phyloP scores from a whole-genome alignment of 92 coral and sea anemone species.

The Porites lobata region DNA sequence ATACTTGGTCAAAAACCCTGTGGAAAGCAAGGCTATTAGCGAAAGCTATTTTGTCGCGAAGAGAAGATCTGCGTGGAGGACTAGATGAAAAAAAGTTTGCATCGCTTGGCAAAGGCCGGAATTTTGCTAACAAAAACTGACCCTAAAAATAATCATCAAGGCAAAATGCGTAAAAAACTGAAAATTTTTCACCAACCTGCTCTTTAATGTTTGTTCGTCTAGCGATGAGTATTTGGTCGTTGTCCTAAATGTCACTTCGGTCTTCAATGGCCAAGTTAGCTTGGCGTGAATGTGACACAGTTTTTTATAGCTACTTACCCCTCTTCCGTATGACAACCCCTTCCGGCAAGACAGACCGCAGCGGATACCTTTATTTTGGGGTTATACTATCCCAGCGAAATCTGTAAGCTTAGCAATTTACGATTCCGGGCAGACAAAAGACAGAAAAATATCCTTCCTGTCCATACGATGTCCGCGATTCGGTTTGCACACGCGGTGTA shows the following conservation, averaged over 20 bases:
- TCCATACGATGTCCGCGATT: not conserved
- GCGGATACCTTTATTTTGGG: not conserved
- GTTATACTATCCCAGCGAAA: not conserved
- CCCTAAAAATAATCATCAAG: too few relatives aligned
- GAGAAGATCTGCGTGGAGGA: too few relatives aligned
- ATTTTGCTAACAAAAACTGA: too few relatives aligned
- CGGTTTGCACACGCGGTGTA: not conserved
- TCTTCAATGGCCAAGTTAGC: not conserved
- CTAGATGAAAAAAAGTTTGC: too few relatives aligned
- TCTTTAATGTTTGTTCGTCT: not conserved
- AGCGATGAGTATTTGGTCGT: not conserved
- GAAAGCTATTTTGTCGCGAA: too few relatives aligned
- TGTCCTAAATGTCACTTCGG: not conserved
- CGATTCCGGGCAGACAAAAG: not conserved
- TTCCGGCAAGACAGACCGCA: constrained; percentile 43
- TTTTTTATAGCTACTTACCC: constrained; percentile 29
- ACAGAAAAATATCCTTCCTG: constrained; percentile 24
- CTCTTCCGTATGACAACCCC: constrained; percentile 24
- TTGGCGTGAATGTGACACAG: constrained; percentile 19
- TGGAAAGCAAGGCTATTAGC: too few relatives aligned
- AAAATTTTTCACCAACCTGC: too few relatives aligned
- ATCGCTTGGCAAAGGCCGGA: too few relatives aligned
- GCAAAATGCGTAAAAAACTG: too few relatives aligned
- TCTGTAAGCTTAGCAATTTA: constrained; percentile 1
- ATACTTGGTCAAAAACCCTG: too few relatives aligned